Evolutionary conservation across 2,113 vertebrate species (phyloP).

Genomic region (Dendrocopos noguchii): DNA sequence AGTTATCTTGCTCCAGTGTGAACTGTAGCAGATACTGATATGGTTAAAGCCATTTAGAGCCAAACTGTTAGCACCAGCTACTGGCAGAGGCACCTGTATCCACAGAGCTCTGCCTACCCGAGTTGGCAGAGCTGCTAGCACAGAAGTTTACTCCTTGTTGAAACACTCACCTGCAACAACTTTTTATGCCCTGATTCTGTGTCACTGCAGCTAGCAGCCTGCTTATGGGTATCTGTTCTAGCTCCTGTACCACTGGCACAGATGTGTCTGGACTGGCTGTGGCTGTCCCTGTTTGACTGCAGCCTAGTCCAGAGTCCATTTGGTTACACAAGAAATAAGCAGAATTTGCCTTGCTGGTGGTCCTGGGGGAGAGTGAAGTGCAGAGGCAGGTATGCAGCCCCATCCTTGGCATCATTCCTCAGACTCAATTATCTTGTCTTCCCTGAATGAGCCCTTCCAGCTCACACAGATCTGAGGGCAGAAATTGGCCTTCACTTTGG

Average conservation of each 20-base stretch:
- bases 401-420: background rate
- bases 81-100: background rate
- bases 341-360: background rate
- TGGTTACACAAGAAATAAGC: background rate
- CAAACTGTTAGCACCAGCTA: background rate
- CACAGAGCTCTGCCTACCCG: background rate
- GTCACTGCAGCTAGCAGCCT: background rate
- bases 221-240: background rate
- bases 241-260: background rate
- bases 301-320: background rate
- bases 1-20: background rate
- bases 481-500: background rate
- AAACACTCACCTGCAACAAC: background rate
- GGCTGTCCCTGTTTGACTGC: background rate
- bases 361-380: rapidly evolving
- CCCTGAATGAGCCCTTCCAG: background rate
- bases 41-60: background rate
- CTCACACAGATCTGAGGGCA: background rate
- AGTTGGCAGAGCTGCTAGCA: background rate
- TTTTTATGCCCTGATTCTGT: background rate
- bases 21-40: background rate
- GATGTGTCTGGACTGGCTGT: background rate
- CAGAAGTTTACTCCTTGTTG: background rate
- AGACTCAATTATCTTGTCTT: background rate
- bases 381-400: background rate